Base-by-base conservation (phyloP, 2,797 vertebrate genomes). In the Enteromius unitaeniatus region DNA sequence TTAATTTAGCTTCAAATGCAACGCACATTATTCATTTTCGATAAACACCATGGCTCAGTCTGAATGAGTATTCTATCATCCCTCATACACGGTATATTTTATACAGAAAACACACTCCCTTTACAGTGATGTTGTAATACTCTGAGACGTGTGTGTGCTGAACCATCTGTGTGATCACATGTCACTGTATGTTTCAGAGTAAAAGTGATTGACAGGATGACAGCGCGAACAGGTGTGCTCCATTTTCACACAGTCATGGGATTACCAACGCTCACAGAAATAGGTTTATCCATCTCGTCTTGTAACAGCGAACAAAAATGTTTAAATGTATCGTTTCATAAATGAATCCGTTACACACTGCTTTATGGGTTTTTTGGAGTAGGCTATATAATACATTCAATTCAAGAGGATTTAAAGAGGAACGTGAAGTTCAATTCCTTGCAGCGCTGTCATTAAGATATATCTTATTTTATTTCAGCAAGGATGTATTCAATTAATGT, bases 161-260 rank as follows among this genome's bases (percentile, higher is more conserved):
- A 70, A 42, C 34, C 13, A 31, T 67, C 49, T 47, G n/a, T 60
- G 78, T n/a, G 64, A 40, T 83, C 84, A 85, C 88, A 82, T 87
- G 89, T 88, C 88, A 85, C 90, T 91, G 92, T 85, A 87, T 67
- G 11, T 31, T 64, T 31, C 2, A 31, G 26, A 64, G 26, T 64
- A 8, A 75, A 4, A 8, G 51, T 75, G 47, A 87, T 75, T 88
- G 85, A 88, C 89, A 89, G 91, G 91, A 78, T 86, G 90, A 90
- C 84, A 78, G 79, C 85, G 85, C 82, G 72, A 87, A 78, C 88
- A 90, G 85, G 85, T 87, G 45, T 47, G 69, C n/a, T 15, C 31
- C 80, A 80, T 89, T 90, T 87, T 84, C 42, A 60, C 86, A 37
- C 70, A 85, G 79, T 85, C 84, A 88, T 82, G 62, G 62, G 86